A percentile compares a stretch with the other conserved stretches of the same genome.
These are phyloP conservation scores for Chrysomela aeneicollis DNA, from an alignment of 2,888 invertebrate species.

Conservation along the genomic window DNA sequence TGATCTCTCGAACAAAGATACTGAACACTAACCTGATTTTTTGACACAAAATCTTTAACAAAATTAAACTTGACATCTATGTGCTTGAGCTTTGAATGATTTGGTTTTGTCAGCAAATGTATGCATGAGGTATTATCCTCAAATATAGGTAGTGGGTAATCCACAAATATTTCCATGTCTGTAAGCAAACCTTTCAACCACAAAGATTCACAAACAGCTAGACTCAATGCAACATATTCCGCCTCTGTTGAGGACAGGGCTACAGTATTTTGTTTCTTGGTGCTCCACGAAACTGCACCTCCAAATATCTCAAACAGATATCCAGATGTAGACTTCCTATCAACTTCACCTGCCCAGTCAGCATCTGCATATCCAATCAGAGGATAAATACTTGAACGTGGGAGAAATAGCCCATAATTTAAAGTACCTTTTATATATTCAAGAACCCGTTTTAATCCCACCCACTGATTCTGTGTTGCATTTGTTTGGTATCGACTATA, in stretches of 20 bases:
- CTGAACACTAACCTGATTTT: no score
- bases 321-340: no score
- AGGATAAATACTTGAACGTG: no score
- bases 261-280: no score
- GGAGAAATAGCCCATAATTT: slow-evolving; percentile 1
- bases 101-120: background rate
- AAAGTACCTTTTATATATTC: background rate
- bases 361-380: no score
- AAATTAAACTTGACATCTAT: background rate
- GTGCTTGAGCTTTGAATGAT: background rate
- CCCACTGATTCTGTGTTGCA: no score
- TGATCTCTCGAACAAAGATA: background rate
- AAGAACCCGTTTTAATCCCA: background rate
- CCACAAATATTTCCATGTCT: background rate
- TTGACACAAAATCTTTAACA: no score
- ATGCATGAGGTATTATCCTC: background rate
- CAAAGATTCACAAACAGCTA: background rate
- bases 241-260: no score
- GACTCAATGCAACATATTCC: no score
- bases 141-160: background rate
- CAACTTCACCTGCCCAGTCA: no score
- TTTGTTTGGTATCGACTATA: background rate
- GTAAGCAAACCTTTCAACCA: background rate
- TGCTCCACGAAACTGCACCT: no score
- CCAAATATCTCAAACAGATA: no score